Evolutionary conservation across 2,797 vertebrate genomes (phyloP), one percentile per base, ranked within the genome.

Genomic region (Microhierax caerulescens): DNA sequence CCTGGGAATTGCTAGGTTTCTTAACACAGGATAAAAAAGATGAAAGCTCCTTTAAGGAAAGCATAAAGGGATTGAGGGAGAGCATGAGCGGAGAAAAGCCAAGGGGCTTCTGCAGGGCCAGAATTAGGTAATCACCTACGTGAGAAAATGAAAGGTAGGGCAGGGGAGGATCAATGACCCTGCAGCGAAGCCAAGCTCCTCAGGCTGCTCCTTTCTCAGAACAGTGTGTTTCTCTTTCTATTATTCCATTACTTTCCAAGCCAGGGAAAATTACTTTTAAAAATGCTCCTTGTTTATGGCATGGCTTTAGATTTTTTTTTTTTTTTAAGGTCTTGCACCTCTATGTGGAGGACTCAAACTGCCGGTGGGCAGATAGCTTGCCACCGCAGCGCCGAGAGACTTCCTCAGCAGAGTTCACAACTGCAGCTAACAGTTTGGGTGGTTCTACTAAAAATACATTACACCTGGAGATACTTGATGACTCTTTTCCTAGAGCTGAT

Each of bases 361-460:
- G 96, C 92, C 93, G 16, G 81, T 72, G 84, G 93, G 84, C 82
- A 96, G 92, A 97, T 92, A 88, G 65, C 89, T 90, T 92, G 87
- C 91, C 87, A 91, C 76, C 2, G 2, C 63, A 15, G 76, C 20
- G 4, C 86, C 1, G 92, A 96, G 87, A 95, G 94, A 96, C 94
- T 95, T 89, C 83, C 82, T 94, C 92, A 41, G 85, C 92, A 78
- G 74, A 85, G 90, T 97, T 97, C 95, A 95, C 95, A 97, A 90
- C 78, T 95, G 83, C 0, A 11, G 80, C 83, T 95, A 94, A 85
- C 95, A 95, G 94, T 88, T 95, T 96, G 73, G 84, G 79, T 88
- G 86, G 54, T 87, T 96, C 85, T 96, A 94, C 92, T 96, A 94
- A 97, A 97, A 97, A 96, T 95, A 95, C 82, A 87, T 97, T 95